Conservation (phyloP, 1,140 invertebrate genomes). For the Metaphire vulgaris region DNA sequence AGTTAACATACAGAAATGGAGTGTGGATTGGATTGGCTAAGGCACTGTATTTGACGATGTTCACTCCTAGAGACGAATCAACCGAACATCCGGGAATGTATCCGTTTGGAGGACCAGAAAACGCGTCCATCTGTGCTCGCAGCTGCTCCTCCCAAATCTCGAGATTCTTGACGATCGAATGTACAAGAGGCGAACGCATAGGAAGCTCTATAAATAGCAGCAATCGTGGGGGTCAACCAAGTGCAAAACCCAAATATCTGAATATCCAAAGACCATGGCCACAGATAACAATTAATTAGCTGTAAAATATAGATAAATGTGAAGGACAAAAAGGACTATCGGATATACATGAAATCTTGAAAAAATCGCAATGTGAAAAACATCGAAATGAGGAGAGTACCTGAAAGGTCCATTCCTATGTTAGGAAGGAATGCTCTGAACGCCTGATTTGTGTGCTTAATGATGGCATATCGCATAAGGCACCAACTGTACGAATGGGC, state of each 20-base stretch:
- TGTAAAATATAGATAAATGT: no score
- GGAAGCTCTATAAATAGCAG: background rate
- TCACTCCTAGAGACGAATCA: slow-evolving; percentile 48
- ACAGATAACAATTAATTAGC: no score
- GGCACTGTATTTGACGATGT: slow-evolving; percentile 82
- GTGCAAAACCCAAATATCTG: no score
- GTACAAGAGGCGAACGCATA: background rate
- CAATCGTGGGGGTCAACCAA: no score
- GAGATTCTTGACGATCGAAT: background rate
- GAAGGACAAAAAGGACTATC: no score
- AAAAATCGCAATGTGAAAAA: no score
- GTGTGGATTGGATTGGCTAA: slow-evolving; percentile 88
- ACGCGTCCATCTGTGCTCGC: slow-evolving; percentile 67
- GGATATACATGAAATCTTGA: no score
- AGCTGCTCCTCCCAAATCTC: slow-evolving; percentile 80
- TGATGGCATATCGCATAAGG: slow-evolving; percentile 78
- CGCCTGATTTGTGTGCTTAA: slow-evolving; percentile 74
- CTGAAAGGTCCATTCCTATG: slow-evolving; percentile 82
- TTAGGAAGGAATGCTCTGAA: slow-evolving; percentile 71
- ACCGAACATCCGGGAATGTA: slow-evolving; percentile 23
- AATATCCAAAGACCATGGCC: no score
- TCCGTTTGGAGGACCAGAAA: slow-evolving; percentile 57
- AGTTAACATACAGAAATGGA: slow-evolving; percentile 72
- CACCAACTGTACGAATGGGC: slow-evolving; percentile 90
- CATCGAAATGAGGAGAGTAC: no score